Conservation (phyloP, 2,797 vertebrate genomes). For the Chanos chanos region DNA sequence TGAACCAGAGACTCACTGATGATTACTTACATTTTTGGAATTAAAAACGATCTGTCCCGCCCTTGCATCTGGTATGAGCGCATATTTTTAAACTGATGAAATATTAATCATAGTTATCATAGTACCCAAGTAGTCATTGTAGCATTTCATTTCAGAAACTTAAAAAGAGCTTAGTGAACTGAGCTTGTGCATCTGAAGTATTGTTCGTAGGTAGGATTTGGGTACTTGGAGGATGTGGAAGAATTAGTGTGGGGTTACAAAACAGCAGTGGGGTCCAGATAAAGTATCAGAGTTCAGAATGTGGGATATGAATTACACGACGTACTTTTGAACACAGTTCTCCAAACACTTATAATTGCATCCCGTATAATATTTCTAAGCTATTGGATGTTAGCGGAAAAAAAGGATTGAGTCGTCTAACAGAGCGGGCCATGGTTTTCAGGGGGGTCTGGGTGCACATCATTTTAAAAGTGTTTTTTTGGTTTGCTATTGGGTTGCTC, state of each 20-base stretch:
- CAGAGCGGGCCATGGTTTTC: conserved; percentile 63
- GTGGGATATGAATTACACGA: conserved; percentile 7
- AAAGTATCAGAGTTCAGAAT: neutral
- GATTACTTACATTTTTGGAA: conserved; percentile 26
- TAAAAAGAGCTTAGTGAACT: no score
- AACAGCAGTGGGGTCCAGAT: conserved; percentile 6
- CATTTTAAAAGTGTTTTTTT: conserved; percentile 53
- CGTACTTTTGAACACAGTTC: conserved; percentile 7
- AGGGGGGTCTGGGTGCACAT: conserved; percentile 45
- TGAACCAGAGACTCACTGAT: conserved; percentile 21
- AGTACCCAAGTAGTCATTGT: no score
- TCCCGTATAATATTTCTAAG: neutral
- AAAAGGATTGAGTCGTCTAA: conserved; percentile 40
- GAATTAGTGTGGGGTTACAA: neutral
- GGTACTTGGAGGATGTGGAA: no score
- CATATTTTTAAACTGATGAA: no score
- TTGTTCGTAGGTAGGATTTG: no score
- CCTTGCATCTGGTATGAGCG: conserved; percentile 7
- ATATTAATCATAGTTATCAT: no score
- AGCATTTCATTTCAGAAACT: no score
- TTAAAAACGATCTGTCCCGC: conserved; percentile 33
- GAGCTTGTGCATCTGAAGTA: no score
- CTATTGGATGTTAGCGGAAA: conserved; percentile 10
- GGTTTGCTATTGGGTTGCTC: conserved; percentile 43
- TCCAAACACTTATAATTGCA: neutral